Percentiles rank a stretch among this genome's conserved stretches.
Conservation (phyloP, 1,140 invertebrate genomes). For the Theocolax elegans region DNA sequence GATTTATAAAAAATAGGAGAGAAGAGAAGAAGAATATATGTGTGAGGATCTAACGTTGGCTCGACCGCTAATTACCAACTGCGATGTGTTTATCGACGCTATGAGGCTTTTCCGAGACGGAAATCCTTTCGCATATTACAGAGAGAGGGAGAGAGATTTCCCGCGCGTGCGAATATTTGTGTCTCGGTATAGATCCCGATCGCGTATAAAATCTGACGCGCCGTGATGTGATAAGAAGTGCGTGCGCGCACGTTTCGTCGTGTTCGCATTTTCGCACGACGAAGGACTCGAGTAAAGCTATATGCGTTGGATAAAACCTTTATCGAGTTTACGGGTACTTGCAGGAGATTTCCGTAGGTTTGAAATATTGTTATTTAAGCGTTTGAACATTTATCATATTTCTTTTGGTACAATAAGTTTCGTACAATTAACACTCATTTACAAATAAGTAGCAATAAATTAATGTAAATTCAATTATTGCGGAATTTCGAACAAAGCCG, state of each 20-base stretch:
- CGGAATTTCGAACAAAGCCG: too few relatives aligned
- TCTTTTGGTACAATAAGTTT: too few relatives aligned
- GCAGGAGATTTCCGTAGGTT: too few relatives aligned
- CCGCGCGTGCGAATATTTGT: slow-evolving; percentile 23
- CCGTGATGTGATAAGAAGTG: too few relatives aligned
- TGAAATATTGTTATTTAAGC: too few relatives aligned
- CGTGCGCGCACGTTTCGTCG: background rate
- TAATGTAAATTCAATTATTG: too few relatives aligned
- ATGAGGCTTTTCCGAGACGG: slow-evolving; percentile 33
- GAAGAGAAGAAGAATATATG: background rate
- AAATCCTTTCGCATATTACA: slow-evolving; percentile 13
- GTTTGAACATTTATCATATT: too few relatives aligned
- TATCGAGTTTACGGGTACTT: too few relatives aligned
- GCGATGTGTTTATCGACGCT: slow-evolving; percentile 45
- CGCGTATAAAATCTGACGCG: slow-evolving; percentile 24
- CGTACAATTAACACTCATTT: too few relatives aligned
- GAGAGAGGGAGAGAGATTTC: background rate
- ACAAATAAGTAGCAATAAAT: too few relatives aligned
- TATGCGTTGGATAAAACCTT: too few relatives aligned
- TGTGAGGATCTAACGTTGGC: background rate
- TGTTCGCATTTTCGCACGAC: slow-evolving; percentile 21
- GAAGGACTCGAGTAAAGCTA: too few relatives aligned
- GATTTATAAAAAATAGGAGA: slow-evolving; percentile 1
- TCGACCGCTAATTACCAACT: slow-evolving; percentile 23
- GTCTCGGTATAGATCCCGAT: background rate